Percentiles rank a stretch among this genome's conserved stretches.
Evolutionary conservation across 2,113 vertebrate species (phyloP).

Genomic region (Oryzias woworae): DNA sequence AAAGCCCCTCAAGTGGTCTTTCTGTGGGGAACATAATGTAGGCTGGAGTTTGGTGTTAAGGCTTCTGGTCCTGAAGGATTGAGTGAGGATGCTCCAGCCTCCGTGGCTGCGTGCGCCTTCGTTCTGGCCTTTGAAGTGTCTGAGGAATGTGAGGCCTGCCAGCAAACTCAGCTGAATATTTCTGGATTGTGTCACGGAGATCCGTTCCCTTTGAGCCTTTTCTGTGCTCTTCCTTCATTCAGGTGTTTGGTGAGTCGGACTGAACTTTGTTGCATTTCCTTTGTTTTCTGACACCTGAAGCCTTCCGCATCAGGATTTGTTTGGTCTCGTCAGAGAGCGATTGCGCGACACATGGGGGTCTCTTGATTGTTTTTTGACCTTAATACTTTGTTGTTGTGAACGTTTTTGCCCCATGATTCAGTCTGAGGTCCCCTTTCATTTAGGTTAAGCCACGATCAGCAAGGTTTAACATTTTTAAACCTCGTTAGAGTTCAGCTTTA

Average conservation of each 20-base stretch:
- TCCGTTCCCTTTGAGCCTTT: slow-evolving; percentile 12
- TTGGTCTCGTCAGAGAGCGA: neutral
- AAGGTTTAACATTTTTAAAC: slow-evolving; percentile 43
- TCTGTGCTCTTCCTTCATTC: slow-evolving; percentile 27
- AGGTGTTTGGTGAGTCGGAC: slow-evolving; percentile 69
- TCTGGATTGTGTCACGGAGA: slow-evolving; percentile 13
- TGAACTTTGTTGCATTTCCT: slow-evolving; percentile 14
- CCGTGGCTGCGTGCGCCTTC: slow-evolving; percentile 37
- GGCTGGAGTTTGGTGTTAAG: neutral
- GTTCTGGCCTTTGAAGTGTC: slow-evolving; percentile 67
- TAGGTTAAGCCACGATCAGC: slow-evolving; percentile 67
- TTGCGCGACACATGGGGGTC: slow-evolving; percentile 20
- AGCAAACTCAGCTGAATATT: slow-evolving; percentile 29
- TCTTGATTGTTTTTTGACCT: slow-evolving; percentile 43
- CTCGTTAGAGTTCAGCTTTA: slow-evolving; percentile 46
- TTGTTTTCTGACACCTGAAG: slow-evolving; percentile 5
- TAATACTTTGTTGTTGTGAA: slow-evolving; percentile 60
- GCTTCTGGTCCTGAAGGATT: slow-evolving; percentile 11
- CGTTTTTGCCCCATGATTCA: slow-evolving; percentile 41
- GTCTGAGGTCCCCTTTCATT: slow-evolving; percentile 48
- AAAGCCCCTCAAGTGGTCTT: slow-evolving; percentile 31
- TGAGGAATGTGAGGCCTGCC: slow-evolving; percentile 64
- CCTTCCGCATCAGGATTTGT: slow-evolving; percentile 1
- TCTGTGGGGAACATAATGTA: slow-evolving; percentile 16
- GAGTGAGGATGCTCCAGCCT: slow-evolving; percentile 30